Conservation (phyloP, 2,113 vertebrate species). For the Gambusia affinis region DNA sequence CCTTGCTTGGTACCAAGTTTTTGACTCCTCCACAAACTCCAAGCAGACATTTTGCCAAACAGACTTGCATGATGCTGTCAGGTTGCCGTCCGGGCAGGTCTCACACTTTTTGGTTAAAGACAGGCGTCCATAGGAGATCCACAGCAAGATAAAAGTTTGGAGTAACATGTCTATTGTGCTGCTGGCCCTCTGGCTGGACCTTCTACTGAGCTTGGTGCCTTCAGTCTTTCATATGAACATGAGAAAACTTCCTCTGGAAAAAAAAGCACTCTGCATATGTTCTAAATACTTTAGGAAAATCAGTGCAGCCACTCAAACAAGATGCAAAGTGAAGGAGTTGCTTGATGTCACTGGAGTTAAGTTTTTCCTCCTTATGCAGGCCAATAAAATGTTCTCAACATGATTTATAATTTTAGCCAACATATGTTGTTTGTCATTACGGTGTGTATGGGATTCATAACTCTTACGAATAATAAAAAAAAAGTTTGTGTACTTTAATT, state of each 20-base stretch:
- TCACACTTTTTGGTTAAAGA: constrained; percentile 12
- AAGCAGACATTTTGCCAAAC: constrained; percentile 58
- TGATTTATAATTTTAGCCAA: neutral
- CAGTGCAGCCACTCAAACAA: constrained; percentile 74
- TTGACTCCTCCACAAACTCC: constrained; percentile 57
- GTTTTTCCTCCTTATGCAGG: neutral
- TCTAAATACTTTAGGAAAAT: constrained; percentile 81
- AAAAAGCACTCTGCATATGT: constrained; percentile 68
- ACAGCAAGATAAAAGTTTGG: constrained; percentile 49
- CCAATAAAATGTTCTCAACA: neutral
- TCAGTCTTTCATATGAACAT: constrained; percentile 72
- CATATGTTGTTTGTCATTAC: neutral
- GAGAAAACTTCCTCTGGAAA: constrained; percentile 51
- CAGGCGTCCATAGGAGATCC: constrained; percentile 60
- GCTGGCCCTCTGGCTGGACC: constrained; percentile 13
- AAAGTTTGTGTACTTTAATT: neutral
- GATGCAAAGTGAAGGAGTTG: constrained; percentile 74
- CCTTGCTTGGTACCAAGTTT: constrained; percentile 68
- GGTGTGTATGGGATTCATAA: neutral
- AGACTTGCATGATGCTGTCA: constrained; percentile 12
- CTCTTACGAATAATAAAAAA: too few species aligned
- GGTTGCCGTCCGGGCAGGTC: neutral
- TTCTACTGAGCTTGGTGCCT: constrained; percentile 36
- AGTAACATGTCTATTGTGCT: constrained; percentile 52
- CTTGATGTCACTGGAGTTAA: constrained; percentile 30